These are phyloP conservation scores for Vulpes vulpes DNA, from an alignment of 2,113 vertebrate species.

Conservation along the genomic window DNA sequence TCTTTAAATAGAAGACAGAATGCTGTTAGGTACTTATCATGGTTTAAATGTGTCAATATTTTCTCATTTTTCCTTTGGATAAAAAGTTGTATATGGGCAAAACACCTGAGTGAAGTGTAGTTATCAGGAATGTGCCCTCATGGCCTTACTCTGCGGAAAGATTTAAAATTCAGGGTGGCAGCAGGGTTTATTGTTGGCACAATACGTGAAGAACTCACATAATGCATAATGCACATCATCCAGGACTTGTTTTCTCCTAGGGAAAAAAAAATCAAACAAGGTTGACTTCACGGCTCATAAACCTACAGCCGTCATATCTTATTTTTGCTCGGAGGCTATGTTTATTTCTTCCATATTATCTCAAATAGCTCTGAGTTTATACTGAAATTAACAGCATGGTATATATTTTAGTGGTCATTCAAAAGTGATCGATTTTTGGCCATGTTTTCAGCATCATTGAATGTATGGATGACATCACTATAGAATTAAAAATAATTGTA, in stretches of 20 bases:
- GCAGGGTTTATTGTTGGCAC: not conserved
- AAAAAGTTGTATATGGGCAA: constrained; percentile 58
- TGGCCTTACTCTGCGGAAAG: not conserved
- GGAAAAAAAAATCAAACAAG: not conserved
- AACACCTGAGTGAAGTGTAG: not conserved
- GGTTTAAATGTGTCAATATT: constrained; percentile 78
- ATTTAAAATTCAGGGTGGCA: not conserved
- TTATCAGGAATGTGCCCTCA: not conserved
- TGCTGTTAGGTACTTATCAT: constrained; percentile 76
- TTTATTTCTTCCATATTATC: not conserved
- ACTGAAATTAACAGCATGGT: not conserved
- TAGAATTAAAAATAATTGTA: constrained; percentile 35
- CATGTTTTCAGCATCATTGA: constrained; percentile 60
- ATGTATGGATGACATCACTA: constrained; percentile 56
- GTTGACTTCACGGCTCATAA: not conserved
- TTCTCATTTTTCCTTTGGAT: constrained; percentile 80
- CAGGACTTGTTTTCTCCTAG: not conserved
- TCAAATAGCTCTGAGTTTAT: not conserved
- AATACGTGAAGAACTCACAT: not conserved
- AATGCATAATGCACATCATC: not conserved
- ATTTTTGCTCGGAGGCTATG: not conserved
- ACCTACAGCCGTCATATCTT: not conserved
- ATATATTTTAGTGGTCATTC: not conserved
- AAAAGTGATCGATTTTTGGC: constrained; percentile 50
- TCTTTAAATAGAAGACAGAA: constrained; percentile 78